phyloP scores from a whole-genome alignment of 2,797 vertebrate genomes.

The Hippoglossus hippoglossus region DNA sequence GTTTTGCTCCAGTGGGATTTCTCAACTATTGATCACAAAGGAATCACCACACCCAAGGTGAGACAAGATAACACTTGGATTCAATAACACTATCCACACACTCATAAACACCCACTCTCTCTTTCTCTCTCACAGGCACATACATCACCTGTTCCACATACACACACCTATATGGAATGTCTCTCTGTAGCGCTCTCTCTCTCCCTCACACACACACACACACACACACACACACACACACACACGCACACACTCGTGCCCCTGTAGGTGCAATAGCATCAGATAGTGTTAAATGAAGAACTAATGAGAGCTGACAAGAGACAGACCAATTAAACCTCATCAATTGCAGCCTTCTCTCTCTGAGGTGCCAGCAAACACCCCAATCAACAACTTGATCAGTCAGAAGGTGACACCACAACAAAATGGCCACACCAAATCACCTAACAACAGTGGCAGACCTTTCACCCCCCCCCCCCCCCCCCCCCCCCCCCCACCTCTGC shows the following conservation, averaged over 20 bases:
- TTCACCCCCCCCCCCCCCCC: background rate
- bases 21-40: conserved; percentile 67
- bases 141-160: conserved; percentile 37
- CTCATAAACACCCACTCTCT: conserved; percentile 19
- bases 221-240: conserved; percentile 23
- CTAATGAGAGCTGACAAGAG: conserved; percentile 82
- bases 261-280: conserved; percentile 74
- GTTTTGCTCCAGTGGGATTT: conserved; percentile 54
- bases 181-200: conserved; percentile 15
- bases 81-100: conserved; percentile 49
- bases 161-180: conserved; percentile 25
- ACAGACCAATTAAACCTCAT: conserved; percentile 84
- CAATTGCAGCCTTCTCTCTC: conserved; percentile 73
- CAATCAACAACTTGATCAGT: conserved; percentile 82
- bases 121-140: conserved; percentile 27
- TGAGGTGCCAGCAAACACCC: conserved; percentile 71
- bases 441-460: conserved; percentile 47
- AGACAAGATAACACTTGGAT: conserved; percentile 64
- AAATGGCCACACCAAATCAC: conserved; percentile 68
- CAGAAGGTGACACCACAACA: conserved; percentile 74
- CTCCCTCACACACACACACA: conserved; percentile 9
- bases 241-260: conserved; percentile 30
- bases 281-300: conserved; percentile 83
- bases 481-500: background rate
- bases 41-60: conserved; percentile 58